phyloP scores from a whole-genome alignment of 2,113 vertebrate species.

The Rhagologus leucostigma region DNA sequence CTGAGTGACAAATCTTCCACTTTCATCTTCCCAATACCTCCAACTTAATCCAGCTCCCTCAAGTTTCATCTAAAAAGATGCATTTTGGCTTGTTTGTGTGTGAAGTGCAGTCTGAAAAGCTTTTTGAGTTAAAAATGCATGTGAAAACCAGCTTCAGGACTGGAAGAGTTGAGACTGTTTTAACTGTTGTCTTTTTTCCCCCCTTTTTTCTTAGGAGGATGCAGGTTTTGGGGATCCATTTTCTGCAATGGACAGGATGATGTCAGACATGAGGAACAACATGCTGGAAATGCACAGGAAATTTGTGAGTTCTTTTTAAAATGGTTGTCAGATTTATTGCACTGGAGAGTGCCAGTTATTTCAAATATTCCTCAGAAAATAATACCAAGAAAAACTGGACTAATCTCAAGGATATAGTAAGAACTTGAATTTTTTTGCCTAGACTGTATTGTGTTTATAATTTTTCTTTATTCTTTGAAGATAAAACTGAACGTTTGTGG shows the following conservation, averaged over 20 bases:
- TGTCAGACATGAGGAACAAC: conserved; percentile 82
- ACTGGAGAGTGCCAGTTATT: background rate
- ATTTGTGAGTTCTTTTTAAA: conserved; percentile 79
- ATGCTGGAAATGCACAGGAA: conserved; percentile 83
- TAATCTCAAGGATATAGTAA: background rate
- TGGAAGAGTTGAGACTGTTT: background rate
- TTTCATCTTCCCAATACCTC: background rate
- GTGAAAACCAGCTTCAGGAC: background rate
- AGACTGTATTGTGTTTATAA: rapidly evolving
- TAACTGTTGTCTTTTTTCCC: background rate
- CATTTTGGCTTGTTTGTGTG: background rate
- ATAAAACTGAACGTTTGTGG: background rate
- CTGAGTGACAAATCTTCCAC: background rate
- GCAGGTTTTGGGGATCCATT: conserved; percentile 78
- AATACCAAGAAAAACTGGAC: background rate
- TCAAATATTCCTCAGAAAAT: background rate
- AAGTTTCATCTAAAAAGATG: background rate
- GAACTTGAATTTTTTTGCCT: background rate
- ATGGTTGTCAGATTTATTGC: background rate
- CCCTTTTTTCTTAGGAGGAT: conserved; percentile 56
- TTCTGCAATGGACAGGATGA: conserved; percentile 83
- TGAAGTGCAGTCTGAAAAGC: background rate
- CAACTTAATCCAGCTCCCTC: background rate
- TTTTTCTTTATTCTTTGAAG: background rate
- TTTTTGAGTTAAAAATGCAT: background rate